Evolutionary conservation across 2,113 vertebrate species (phyloP).

Genomic region (Peromyscus leucopus): DNA sequence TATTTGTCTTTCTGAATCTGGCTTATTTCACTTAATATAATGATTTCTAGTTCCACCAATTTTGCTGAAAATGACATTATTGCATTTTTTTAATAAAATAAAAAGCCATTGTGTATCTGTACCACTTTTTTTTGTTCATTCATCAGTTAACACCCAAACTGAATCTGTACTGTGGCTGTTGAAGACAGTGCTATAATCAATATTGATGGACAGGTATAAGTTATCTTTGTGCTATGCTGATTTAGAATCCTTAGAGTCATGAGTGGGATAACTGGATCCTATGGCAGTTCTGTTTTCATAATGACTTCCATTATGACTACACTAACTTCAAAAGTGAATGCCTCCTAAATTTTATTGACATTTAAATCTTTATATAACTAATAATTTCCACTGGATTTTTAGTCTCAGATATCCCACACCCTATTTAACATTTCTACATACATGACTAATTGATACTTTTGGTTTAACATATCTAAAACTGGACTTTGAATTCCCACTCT

Average conservation of each 20-base stretch:
- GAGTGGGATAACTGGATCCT: neutral
- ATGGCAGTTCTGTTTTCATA: neutral
- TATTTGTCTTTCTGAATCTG: neutral
- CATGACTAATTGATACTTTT: neutral
- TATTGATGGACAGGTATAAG: neutral
- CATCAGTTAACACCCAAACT: neutral
- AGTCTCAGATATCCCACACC: neutral
- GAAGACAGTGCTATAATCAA: neutral
- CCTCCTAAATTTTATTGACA: conserved; percentile 28
- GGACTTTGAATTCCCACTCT: neutral
- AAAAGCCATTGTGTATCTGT: too few relatives aligned
- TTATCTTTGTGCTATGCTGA: neutral
- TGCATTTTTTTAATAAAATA: neutral
- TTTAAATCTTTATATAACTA: neutral
- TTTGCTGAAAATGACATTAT: neutral
- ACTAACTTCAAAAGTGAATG: neutral
- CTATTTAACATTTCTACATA: conserved; percentile 13
- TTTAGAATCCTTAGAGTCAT: neutral
- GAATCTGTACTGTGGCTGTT: neutral
- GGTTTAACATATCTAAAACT: conserved; percentile 10
- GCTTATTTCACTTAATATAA: neutral
- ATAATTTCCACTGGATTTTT: neutral
- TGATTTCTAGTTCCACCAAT: neutral
- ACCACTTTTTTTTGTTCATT: neutral
- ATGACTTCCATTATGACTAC: neutral